Evolutionary conservation across 2,888 invertebrate species (phyloP), one percentile per base, ranked within the genome.

Genomic region (Oegoconia quadripuncta): DNA sequence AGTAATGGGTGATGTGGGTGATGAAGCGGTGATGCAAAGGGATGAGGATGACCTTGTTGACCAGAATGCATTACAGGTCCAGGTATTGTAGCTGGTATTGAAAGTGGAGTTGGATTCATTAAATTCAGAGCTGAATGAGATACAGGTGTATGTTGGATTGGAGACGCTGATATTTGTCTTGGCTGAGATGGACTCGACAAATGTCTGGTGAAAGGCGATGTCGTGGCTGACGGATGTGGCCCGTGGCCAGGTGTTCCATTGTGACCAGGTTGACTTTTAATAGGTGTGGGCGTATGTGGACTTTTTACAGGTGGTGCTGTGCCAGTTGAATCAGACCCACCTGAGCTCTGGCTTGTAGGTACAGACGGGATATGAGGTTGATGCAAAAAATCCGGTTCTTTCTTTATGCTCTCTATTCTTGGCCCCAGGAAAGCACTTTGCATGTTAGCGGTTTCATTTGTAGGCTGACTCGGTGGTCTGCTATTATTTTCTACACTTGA

Each of bases 1-100:
- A 93, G 89, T 32, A 93, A 72, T 1, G 90, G 90, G 67, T 93
- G 94, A 64, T 92, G 93, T 12, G 94, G 92, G 56, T 95, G 95
- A 55, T 92, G 93, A 70, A 92, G 88, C 30, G 89, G 90, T 0
- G 91, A 89, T 44, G 91, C 90, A 74, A 93, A 91, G 11, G 92
- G 90, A 74, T 90, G 91, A 57, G 90, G 90, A 59, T 91, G 91
- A 30, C 91, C 91, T 59, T 92, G 93, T 62, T 93, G 93, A 2
- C 93, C 90, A 4, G 94, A 92, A 70, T 93, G 94, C 86, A 94
- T 92, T 9, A 91, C 88, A 3, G 92, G 91, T 18, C 91, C 92
- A 8, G 92, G 89, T 50, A 92, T 90, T 1, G 92, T 90, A 3
- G 91, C 84, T 1, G 91, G 91, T 46, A 92, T 90, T 3, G 90